These are phyloP conservation scores for Gorsachius goisagi DNA, from an alignment of 2,113 vertebrate genomes.

Conservation along the genomic window DNA sequence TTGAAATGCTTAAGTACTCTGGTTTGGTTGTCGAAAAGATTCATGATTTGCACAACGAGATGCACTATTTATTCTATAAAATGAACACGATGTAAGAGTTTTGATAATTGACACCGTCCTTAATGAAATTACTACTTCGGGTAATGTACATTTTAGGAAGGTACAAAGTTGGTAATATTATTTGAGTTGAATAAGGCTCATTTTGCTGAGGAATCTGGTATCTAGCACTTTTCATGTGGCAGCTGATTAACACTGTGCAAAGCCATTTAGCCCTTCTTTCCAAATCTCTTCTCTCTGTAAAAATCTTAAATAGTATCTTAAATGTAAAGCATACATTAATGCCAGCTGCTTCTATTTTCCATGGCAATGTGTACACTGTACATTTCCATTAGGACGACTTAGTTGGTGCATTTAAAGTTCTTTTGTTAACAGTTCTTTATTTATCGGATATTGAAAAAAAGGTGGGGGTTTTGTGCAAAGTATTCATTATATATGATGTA, in stretches of 20 bases:
- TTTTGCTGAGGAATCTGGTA: not conserved
- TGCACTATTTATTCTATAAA: not conserved
- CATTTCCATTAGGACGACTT: not conserved
- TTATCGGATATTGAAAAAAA: not conserved
- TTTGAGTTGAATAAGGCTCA: not conserved
- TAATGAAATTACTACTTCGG: not conserved
- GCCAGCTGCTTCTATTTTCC: not conserved
- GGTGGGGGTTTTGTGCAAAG: not conserved
- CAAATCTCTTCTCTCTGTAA: not conserved
- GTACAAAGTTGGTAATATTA: not conserved
- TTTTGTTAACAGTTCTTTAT: not conserved
- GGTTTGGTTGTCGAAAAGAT: not conserved
- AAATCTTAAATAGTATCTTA: not conserved
- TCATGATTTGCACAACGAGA: not conserved
- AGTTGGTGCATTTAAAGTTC: not conserved
- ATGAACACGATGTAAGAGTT: not conserved
- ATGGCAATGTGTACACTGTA: not conserved
- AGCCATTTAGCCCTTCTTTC: not conserved
- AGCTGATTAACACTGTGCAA: not conserved
- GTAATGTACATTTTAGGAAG: not conserved
- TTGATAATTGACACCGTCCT: not conserved
- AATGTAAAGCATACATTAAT: not conserved
- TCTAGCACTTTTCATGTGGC: not conserved
- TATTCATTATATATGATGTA: not conserved
- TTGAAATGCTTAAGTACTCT: not conserved